A percentile compares a stretch with the other conserved stretches of the same genome.
phyloP scores from a whole-genome alignment of 2,888 invertebrate species.

The Penaeus monodon region DNA sequence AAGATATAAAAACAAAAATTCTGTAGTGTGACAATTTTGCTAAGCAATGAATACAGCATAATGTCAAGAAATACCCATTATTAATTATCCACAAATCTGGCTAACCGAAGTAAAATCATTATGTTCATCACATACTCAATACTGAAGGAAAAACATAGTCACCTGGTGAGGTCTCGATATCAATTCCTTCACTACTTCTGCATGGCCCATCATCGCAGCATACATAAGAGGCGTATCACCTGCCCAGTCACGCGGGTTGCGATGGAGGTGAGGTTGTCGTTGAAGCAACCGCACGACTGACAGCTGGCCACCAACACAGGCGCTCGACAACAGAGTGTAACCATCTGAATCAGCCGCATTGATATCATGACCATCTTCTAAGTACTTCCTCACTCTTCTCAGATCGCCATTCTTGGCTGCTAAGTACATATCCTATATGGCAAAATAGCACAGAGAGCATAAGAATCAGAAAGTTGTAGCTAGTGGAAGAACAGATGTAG shows the following conservation, averaged over 20 bases:
- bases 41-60: too few species aligned
- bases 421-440: constrained; percentile 29
- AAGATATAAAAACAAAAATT: too few species aligned
- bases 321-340: constrained; percentile 40
- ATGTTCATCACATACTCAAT: too few species aligned
- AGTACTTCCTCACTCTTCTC: constrained; percentile 16
- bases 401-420: constrained; percentile 44
- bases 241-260: constrained; percentile 34
- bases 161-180: constrained; percentile 27
- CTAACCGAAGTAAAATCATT: too few species aligned
- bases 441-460: not conserved
- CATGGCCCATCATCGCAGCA: constrained; percentile 48
- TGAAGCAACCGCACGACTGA: constrained; percentile 38
- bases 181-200: constrained; percentile 35
- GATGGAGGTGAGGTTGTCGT: constrained; percentile 30
- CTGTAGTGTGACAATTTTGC: too few species aligned
- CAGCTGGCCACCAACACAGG: constrained; percentile 32
- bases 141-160: not conserved
- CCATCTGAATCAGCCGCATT: constrained; percentile 43
- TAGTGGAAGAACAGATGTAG: not conserved
- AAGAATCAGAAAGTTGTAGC: not conserved
- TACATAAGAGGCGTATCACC: constrained; percentile 47
- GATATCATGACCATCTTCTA: constrained; percentile 37
- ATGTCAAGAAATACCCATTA: too few species aligned
- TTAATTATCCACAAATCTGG: too few species aligned